phyloP scores from a whole-genome alignment of 2,113 vertebrate species.

The Plestiodon gilberti region DNA sequence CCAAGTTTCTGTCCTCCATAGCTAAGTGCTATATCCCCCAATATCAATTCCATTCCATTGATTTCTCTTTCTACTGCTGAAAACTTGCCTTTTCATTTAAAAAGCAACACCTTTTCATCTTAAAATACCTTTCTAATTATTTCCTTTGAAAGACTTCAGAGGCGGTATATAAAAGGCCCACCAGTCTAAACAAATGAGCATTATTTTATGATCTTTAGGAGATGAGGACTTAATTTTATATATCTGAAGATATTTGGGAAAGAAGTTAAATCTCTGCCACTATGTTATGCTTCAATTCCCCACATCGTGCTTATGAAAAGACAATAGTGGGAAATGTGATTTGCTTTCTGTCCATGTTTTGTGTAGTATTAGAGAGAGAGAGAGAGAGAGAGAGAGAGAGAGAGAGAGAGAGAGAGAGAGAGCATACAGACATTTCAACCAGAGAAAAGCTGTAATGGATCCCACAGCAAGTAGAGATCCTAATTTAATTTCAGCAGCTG shows the following conservation, averaged over 20 bases:
- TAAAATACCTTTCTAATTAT: not conserved
- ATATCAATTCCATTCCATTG: fast-evolving
- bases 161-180: not conserved
- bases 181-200: slow-evolving; percentile 26
- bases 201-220: slow-evolving; percentile 11
- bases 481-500: slow-evolving; percentile 56
- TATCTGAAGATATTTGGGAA: slow-evolving; percentile 1
- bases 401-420: too few relatives aligned
- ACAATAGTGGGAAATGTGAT: slow-evolving; percentile 10
- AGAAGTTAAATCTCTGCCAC: slow-evolving; percentile 24
- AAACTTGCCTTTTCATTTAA: not conserved
- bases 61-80: not conserved
- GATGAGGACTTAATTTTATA: not conserved
- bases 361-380: not conserved
- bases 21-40: not conserved
- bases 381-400: too few relatives aligned
- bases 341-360: slow-evolving; percentile 48
- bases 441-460: slow-evolving; percentile 54
- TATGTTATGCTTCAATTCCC: slow-evolving; percentile 18
- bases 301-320: not conserved
- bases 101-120: not conserved
- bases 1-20: not conserved
- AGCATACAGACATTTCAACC: slow-evolving; percentile 10
- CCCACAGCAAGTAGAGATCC: slow-evolving; percentile 39
- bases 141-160: slow-evolving; percentile 6